These are phyloP conservation scores for Aphelocoma coerulescens DNA, from an alignment of 2,113 vertebrate genomes.

Conservation along the genomic window DNA sequence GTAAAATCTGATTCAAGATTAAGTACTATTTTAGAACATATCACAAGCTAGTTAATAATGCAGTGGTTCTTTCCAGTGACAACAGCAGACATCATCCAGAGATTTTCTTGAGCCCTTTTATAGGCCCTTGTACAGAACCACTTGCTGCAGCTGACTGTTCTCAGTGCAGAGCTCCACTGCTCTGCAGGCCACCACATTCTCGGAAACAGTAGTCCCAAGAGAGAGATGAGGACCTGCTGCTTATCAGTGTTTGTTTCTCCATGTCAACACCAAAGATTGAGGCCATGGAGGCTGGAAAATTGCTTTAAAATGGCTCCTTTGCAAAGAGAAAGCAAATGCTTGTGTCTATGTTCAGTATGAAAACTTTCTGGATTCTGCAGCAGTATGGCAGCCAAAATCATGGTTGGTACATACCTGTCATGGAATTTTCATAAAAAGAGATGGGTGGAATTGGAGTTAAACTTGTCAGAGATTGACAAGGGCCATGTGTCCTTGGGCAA, in stretches of 20 bases:
- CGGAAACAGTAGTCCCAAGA: not conserved
- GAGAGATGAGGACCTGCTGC: not conserved
- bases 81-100: not conserved
- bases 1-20: not conserved
- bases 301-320: not conserved
- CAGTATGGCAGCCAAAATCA: not conserved
- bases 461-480: not conserved
- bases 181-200: not conserved
- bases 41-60: not conserved
- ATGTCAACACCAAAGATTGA: not conserved
- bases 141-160: not conserved
- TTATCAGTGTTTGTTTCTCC: not conserved
- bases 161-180: not conserved
- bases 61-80: not conserved
- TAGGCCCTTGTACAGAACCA: not conserved
- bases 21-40: not conserved
- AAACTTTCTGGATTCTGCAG: not conserved
- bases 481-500: not conserved
- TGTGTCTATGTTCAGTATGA: not conserved
- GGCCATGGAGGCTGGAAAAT: not conserved
- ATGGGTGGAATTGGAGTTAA: not conserved
- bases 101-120: not conserved
- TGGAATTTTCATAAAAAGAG: not conserved
- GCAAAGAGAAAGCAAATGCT: not conserved
- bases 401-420: not conserved